Percentiles rank a stretch among this genome's conserved stretches.
Evolutionary conservation across 2,888 invertebrate species (phyloP).

Genomic region (Andrena fulva): DNA sequence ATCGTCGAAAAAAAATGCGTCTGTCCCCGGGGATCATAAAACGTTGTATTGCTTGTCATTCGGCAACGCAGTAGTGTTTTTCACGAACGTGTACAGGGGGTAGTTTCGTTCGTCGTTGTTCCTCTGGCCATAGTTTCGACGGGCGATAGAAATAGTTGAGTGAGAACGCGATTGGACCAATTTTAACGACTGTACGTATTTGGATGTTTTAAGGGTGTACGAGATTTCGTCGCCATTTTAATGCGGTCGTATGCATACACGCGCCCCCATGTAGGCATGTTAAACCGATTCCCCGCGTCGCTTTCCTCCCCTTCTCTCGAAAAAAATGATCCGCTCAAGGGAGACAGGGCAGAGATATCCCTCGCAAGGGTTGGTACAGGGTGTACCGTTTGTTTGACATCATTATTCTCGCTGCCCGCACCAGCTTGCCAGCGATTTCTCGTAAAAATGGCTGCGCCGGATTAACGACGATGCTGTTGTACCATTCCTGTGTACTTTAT

Average conservation of each 20-base stretch:
- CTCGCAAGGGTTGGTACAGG: constrained; percentile 67
- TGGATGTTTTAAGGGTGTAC: not conserved
- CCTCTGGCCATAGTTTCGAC: not conserved
- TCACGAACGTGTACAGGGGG: not conserved
- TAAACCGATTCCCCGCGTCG: constrained; percentile 75
- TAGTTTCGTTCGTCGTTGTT: not conserved
- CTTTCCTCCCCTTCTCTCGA: constrained; percentile 25
- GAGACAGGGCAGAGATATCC: constrained; percentile 70
- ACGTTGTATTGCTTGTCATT: constrained; percentile 29
- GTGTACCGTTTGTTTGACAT: constrained; percentile 80
- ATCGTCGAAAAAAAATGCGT: constrained; percentile 54
- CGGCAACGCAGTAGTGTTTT: constrained; percentile 5
- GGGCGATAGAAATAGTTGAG: not conserved
- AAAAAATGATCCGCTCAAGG: constrained; percentile 72
- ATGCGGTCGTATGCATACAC: constrained; percentile 61
- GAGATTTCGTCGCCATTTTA: constrained; percentile 65
- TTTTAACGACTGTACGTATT: not conserved
- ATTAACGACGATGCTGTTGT: constrained; percentile 51
- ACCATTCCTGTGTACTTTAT: constrained; percentile 44
- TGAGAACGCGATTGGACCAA: too few species aligned
- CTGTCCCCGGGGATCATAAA: constrained; percentile 24
- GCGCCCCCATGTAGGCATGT: constrained; percentile 77
- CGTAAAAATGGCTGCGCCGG: constrained; percentile 58
- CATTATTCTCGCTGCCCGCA: constrained; percentile 78
- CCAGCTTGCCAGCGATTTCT: constrained; percentile 67